phyloP scores from a whole-genome alignment of 2,113 vertebrate species.

The Sinocyclocheilus grahami region DNA sequence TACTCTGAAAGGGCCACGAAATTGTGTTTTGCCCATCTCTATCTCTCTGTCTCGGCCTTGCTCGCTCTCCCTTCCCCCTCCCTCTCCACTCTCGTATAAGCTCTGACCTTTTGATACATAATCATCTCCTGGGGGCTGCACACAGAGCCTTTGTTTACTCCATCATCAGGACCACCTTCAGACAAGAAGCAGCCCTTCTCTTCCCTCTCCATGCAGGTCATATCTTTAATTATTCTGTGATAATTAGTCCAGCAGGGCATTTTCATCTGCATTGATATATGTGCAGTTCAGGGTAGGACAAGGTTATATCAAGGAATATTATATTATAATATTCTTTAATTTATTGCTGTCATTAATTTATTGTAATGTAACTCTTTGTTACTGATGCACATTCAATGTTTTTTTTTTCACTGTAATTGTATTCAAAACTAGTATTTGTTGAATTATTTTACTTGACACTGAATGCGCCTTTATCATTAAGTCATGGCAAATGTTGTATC shows the following conservation, averaged over 20 bases:
- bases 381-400: not conserved
- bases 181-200: slow-evolving; percentile 42
- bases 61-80: not conserved
- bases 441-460: not conserved
- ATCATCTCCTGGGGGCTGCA: slow-evolving; percentile 58
- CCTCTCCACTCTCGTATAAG: slow-evolving; percentile 46
- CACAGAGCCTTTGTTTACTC: slow-evolving; percentile 55
- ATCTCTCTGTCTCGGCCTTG: not conserved
- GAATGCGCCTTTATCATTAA: slow-evolving; percentile 18
- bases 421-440: not conserved
- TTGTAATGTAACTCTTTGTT: slow-evolving; percentile 10
- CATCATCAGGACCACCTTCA: slow-evolving; percentile 56
- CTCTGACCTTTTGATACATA: slow-evolving; percentile 60
- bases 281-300: no score
- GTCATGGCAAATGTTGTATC: slow-evolving; percentile 15
- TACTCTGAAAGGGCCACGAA: slow-evolving; percentile 27
- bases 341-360: not conserved
- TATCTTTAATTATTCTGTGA: slow-evolving; percentile 59
- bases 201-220: slow-evolving; percentile 44
- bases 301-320: not conserved
- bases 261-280: slow-evolving; percentile 53
- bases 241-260: slow-evolving; percentile 57
- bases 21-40: slow-evolving; percentile 25
- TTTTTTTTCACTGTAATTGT: not conserved
- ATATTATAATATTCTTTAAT: not conserved